Percentiles rank a stretch among this genome's conserved stretches.
phyloP scores from a whole-genome alignment of 2,797 vertebrate species.

The Dendrocincla fuliginosa region DNA sequence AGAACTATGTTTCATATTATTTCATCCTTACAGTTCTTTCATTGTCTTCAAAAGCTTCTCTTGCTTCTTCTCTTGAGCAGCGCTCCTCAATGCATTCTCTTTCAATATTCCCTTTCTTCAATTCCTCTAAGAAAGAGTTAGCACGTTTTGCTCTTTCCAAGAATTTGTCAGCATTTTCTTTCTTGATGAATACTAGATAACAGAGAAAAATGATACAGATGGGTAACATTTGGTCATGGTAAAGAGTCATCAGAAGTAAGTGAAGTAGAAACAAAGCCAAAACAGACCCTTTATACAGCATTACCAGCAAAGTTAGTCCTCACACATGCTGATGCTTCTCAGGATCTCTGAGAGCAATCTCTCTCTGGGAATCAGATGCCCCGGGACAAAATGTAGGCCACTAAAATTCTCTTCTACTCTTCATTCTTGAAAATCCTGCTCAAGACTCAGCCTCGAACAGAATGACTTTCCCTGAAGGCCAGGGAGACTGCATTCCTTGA shows the following conservation, averaged over 20 bases:
- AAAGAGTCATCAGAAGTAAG: neutral
- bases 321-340: neutral
- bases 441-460: neutral
- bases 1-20: neutral
- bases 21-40: constrained; percentile 79
- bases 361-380: neutral
- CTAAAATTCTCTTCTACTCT: neutral
- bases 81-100: constrained; percentile 90
- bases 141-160: constrained; percentile 82
- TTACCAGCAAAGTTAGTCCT: neutral
- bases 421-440: neutral
- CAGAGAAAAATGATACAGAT: neutral
- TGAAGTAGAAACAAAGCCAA: neutral
- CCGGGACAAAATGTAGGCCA: neutral
- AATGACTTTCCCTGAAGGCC: neutral
- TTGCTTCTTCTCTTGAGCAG: constrained; percentile 88
- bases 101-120: constrained; percentile 87
- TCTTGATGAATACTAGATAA: constrained; percentile 83
- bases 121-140: constrained; percentile 84
- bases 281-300: neutral
- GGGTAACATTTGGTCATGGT: neutral
- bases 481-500: neutral
- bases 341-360: neutral
- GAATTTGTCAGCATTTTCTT: constrained; percentile 76
- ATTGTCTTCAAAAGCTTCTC: constrained; percentile 89